Conservation (phyloP, 2,888 invertebrate genomes). For the Thysanoteuthis rhombus region DNA sequence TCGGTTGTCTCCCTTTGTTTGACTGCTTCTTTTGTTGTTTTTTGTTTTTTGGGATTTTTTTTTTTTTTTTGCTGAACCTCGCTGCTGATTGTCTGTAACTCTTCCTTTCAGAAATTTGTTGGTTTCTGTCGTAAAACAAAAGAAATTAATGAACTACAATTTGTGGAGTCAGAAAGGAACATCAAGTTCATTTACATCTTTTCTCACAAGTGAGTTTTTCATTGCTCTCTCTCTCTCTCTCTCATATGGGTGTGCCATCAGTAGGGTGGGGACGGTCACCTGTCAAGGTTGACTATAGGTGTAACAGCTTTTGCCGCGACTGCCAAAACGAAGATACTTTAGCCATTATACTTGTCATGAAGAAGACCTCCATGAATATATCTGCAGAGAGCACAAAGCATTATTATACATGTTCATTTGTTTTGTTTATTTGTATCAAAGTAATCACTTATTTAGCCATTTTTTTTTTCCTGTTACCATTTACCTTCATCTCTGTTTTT, state of each 20-base stretch:
- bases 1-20: background rate
- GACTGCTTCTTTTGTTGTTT: background rate
- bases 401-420: too few relatives aligned
- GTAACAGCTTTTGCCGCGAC: too few relatives aligned
- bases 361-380: too few relatives aligned
- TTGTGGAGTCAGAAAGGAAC: conserved; percentile 77
- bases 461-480: too few relatives aligned
- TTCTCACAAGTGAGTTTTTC: conserved; percentile 70
- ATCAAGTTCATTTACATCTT: conserved; percentile 78
- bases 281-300: too few relatives aligned
- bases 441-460: too few relatives aligned
- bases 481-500: too few relatives aligned
- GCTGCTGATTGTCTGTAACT: conserved; percentile 38
- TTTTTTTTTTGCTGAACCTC: conserved; percentile 44
- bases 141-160: conserved; percentile 77
- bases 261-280: background rate
- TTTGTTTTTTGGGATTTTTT: background rate
- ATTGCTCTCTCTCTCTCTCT: conserved; percentile 50
- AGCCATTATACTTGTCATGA: too few relatives aligned
- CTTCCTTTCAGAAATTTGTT: conserved; percentile 50
- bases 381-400: too few relatives aligned
- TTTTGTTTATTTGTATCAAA: too few relatives aligned
- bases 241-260: conserved; percentile 39
- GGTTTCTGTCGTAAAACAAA: conserved; percentile 58
- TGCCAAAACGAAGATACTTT: too few relatives aligned